These are phyloP conservation scores for Volucella inanis DNA, from an alignment of 2,888 invertebrate genomes.

Conservation along the genomic window DNA sequence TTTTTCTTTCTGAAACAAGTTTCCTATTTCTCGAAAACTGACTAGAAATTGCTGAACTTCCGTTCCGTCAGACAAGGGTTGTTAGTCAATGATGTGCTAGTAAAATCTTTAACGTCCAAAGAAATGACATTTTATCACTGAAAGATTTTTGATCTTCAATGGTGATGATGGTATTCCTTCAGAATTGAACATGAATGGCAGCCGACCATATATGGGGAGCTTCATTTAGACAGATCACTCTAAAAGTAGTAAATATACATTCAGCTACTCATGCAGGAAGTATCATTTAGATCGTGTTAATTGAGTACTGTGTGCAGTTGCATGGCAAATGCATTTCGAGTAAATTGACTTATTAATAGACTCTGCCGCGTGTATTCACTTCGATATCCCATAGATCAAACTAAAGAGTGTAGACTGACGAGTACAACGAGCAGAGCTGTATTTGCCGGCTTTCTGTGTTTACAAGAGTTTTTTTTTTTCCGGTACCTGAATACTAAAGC, in stretches of 20 bases:
- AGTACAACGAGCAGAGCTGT: too few species aligned
- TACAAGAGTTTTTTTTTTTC: neutral
- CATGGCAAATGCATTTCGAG: conserved; percentile 46
- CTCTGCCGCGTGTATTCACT: conserved; percentile 48
- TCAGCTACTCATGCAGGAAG: conserved; percentile 48
- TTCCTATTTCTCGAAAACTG: neutral
- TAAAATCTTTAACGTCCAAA: conserved; percentile 43
- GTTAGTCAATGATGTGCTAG: conserved; percentile 26
- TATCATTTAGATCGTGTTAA: conserved; percentile 62
- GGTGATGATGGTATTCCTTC: conserved; percentile 46
- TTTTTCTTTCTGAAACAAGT: neutral
- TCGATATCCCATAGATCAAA: conserved; percentile 40
- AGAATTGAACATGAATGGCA: conserved; percentile 22
- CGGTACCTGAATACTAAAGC: neutral
- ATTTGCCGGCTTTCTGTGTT: neutral
- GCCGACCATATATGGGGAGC: neutral
- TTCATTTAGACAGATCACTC: conserved; percentile 16
- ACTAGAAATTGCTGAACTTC: conserved; percentile 48
- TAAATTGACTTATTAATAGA: conserved; percentile 63
- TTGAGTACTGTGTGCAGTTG: conserved; percentile 39
- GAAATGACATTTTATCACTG: conserved; percentile 26
- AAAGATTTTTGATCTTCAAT: conserved; percentile 40
- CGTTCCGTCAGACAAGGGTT: conserved; percentile 41
- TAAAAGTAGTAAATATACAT: conserved; percentile 23
- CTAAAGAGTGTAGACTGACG: conserved; percentile 15